A percentile compares a stretch with the other conserved stretches of the same genome.
These are phyloP conservation scores for Andrena cerasifolii DNA, from an alignment of 1,140 invertebrate genomes.

Conservation along the genomic window DNA sequence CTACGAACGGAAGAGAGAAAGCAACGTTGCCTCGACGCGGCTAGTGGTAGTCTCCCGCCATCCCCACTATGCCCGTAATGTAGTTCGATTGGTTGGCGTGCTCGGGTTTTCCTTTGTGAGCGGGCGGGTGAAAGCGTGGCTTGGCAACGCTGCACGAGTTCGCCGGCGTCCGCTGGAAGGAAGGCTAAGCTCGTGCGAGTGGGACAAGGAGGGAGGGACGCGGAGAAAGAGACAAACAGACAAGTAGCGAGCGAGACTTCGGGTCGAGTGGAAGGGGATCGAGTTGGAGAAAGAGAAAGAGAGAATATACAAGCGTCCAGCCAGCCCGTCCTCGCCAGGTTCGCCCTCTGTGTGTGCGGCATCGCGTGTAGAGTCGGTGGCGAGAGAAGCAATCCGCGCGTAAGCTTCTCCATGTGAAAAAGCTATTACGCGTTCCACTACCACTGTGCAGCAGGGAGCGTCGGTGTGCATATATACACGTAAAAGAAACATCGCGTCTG, in stretches of 20 bases:
- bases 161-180: slow-evolving; percentile 68
- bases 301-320: slow-evolving; percentile 50
- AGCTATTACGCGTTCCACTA: slow-evolving; percentile 56
- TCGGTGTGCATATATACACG: slow-evolving; percentile 39
- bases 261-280: slow-evolving; percentile 36
- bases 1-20: slow-evolving; percentile 68
- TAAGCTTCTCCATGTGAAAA: slow-evolving; percentile 67
- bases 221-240: slow-evolving; percentile 43
- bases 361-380: slow-evolving; percentile 60
- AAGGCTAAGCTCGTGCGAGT: slow-evolving; percentile 62
- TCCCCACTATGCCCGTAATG: slow-evolving; percentile 62
- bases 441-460: slow-evolving; percentile 13
- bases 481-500: slow-evolving; percentile 43
- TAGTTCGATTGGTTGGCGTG: slow-evolving; percentile 71
- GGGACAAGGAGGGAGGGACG: slow-evolving; percentile 37
- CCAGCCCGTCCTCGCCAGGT: slow-evolving; percentile 57
- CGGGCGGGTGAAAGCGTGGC: slow-evolving; percentile 74
- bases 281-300: slow-evolving; percentile 48
- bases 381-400: slow-evolving; percentile 63
- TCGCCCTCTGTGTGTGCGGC: slow-evolving; percentile 64
- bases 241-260: slow-evolving; percentile 46
- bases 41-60: slow-evolving; percentile 75
- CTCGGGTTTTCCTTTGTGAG: slow-evolving; percentile 80
- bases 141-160: slow-evolving; percentile 74
- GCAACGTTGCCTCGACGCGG: slow-evolving; percentile 72